Conservation (phyloP, 2,888 invertebrate genomes). For the Caradrina clavipalpis region DNA sequence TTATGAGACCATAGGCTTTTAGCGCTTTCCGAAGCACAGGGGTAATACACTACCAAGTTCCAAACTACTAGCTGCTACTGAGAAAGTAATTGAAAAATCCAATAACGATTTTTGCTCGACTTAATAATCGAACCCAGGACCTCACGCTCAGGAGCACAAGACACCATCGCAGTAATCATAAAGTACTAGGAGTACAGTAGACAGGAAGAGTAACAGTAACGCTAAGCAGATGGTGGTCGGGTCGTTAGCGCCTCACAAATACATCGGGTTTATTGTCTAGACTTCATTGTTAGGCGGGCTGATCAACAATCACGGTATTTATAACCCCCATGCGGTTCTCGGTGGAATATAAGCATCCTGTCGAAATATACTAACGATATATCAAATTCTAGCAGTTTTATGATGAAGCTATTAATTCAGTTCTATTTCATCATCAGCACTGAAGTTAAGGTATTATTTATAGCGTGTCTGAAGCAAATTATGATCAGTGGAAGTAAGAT, state of each 20-base stretch:
- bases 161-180: background rate
- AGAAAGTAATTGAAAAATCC: too few relatives aligned
- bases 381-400: conserved; percentile 13
- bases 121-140: too few relatives aligned
- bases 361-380: background rate
- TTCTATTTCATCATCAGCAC: too few relatives aligned
- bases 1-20: too few relatives aligned
- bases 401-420: background rate
- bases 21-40: too few relatives aligned
- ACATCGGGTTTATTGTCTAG: conserved; percentile 46
- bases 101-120: too few relatives aligned
- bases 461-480: too few relatives aligned
- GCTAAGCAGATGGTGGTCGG: conserved; percentile 38
- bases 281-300: conserved; percentile 47
- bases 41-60: background rate
- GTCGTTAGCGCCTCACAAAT: conserved; percentile 48
- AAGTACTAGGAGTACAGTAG: conserved; percentile 36
- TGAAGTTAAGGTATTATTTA: too few relatives aligned
- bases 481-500: too few relatives aligned
- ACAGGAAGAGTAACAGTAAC: conserved; percentile 27
- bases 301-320: conserved; percentile 41
- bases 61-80: too few relatives aligned
- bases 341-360: conserved; percentile 36
- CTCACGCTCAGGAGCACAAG: too few relatives aligned
- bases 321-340: conserved; percentile 24